Base-by-base conservation (phyloP, 1,140 invertebrate species). In the Melanaphis sacchari region DNA sequence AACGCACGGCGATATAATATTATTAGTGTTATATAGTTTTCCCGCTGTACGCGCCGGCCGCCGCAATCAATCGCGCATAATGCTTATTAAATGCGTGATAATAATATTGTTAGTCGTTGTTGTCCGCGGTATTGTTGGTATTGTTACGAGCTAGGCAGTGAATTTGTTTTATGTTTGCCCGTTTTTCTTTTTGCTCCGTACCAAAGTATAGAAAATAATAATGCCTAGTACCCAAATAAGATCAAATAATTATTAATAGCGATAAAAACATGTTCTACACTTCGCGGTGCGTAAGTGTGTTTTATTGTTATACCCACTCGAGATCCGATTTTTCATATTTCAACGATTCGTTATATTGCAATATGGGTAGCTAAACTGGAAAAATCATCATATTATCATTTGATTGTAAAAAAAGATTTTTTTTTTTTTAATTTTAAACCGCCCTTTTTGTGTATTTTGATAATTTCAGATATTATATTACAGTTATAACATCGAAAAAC, bases 11-110 rank as follows among this genome's bases (percentile, higher is more conserved):
- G 81, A n/a, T n/a, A n/a, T 81, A 81, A 22, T 38, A 82, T 59
- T 81, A 49, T 43, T 85, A 40, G 46, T 49, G 18, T 49, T 49
- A 49, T 46, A 46, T 84, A 36, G 31, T 93, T 93, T 93, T 52
- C 85, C 59, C 59, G 59, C 59, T 9, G 59, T n/a, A n/a, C n/a
- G 11, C 9, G 24, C 31, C 26, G 8, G 54, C 26, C 54, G 54
- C 54, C 59, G 59, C 31, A 66, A 66, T 66, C 59, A 66, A 66
- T 66, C 59, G 59, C 31, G 59, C n/a, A 15, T 66, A 66, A 66
- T 66, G 54, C 54, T 11, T 59, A 59, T 31, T 59, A 66, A 66
- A 66, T 66, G 59, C 31, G 31, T 15, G 59, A 66, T 66, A 66
- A 66, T 66, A 66, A 15, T 66, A 0, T 66, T 31, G 26, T 24